Base-by-base conservation (phyloP, 2,797 vertebrate species). In the Oreochromis mossambicus region DNA sequence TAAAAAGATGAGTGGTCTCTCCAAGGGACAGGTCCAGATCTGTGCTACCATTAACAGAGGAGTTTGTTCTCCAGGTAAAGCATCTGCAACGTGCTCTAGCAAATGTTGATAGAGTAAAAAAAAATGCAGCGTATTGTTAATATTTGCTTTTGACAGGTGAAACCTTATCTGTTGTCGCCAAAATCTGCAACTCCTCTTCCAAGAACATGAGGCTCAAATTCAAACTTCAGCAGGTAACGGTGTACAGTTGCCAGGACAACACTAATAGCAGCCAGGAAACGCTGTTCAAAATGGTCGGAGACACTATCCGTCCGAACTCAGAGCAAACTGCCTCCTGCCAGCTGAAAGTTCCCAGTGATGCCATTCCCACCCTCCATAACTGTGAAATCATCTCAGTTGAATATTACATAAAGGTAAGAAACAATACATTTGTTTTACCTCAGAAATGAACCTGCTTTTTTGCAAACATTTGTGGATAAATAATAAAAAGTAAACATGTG, bases 161-260 rank as follows among this genome's bases (percentile, higher is more conserved):
- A 93, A 97, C 95, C 38, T 95, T 99, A 92, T 96, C 96, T 92
- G 95, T 97, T 90, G 96, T 95, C 83, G 97, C 96, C 80, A 96
- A 97, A 89, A 95, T 98, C 93, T 91, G 96, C 83, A 99, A 99
- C 81, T 96, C 96, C 83, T 98, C 98, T 75, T 98, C 98, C 90
- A 97, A 97, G 87, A 52, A 88, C 12, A 79, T 93, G 95, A 93
- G 89, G 95, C 94, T 97, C 94, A 97, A 98, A 96, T 96, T 97
- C 96, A 95, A 92, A 91, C 91, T 98, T 86, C 89, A 93, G 83
- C 96, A 97, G 95, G 95, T 79, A 73, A 95, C 88, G 75, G 93
- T 94, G 79, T 97, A 96, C 87, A 63, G 97, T 97, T 84, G 84
- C 91, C 87, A 81, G 87, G 79, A 95, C 91, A 77, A 96, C 96